Base-by-base conservation (phyloP, 2,888 invertebrate genomes). In the Thecocarcelia acutangulata region DNA sequence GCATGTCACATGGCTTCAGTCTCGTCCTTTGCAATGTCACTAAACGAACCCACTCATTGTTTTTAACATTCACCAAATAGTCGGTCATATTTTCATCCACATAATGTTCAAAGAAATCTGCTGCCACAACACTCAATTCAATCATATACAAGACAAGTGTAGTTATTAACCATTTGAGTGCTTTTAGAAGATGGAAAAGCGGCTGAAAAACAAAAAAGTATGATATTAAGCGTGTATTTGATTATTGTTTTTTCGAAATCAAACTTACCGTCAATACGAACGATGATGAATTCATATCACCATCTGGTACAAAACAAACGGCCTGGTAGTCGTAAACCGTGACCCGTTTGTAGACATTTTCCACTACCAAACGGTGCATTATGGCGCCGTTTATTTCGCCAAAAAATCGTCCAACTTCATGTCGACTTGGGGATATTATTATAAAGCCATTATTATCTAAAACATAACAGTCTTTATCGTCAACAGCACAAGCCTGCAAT, bases 401-500 rank as follows among this genome's bases (percentile, higher is more conserved):
- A 87, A 97, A 96, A 90, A 97, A 97, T 87, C 93, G 93, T 2
- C 98, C 98, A 0, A 96, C 96, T 79, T 96, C 93, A 44, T 91
- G 92, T 0, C 92, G 90, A 72, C 94, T 93, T 86, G 96, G 94
- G 15, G 96, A 95, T n/a, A 95, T 93, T 1, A 96, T 91, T 17
- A 97, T 93, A 92, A 95, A 98, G 3, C 97, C 98, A 87, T 97
- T 96, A 89, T 96, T 96, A 89, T 98, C 98, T 46, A 98, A 91
- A 48, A 98, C 92, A 87, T 94, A 97, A 87, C 97, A 97, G 81
- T 95, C 94, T 88, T 95, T 92, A 75, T 93, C 93, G 54, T 93
- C 93, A 15, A 64, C 70, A 44, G 92, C 92, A 86, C 94, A 94
- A 0, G 93, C 89, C 89, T 89, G 3, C 61, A 76, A 69, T 52